phyloP scores from a whole-genome alignment of 2,888 invertebrate species.

The Pseudanteris insignis region DNA sequence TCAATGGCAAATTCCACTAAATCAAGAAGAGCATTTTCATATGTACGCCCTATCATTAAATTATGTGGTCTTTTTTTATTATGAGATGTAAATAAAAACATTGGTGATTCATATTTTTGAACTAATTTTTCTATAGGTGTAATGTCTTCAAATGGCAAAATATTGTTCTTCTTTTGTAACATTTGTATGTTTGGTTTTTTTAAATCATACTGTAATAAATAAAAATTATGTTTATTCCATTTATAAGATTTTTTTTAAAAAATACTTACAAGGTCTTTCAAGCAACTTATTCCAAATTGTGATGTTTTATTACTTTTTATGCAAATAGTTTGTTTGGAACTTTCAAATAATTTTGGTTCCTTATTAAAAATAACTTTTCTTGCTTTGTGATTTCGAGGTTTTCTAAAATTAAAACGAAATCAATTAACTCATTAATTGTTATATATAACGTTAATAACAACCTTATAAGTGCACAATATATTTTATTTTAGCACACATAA shows the following conservation, averaged over 20 bases:
- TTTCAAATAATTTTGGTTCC: constrained; percentile 90
- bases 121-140: constrained; percentile 76
- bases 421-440: not conserved
- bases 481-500: too few species aligned
- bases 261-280: constrained; percentile 85
- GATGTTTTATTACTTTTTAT: constrained; percentile 85
- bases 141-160: constrained; percentile 92
- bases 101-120: constrained; percentile 84
- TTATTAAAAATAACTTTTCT: constrained; percentile 83
- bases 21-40: constrained; percentile 89
- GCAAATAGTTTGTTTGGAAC: constrained; percentile 84
- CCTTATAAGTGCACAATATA: too few species aligned
- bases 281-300: constrained; percentile 74
- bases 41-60: constrained; percentile 87
- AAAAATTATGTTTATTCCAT: too few species aligned
- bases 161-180: constrained; percentile 83
- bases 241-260: too few species aligned
- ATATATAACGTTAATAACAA: not conserved
- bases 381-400: constrained; percentile 88
- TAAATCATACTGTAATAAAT: constrained; percentile 73
- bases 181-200: constrained; percentile 87
- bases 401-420: constrained; percentile 70
- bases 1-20: constrained; percentile 96
- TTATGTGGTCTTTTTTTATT: constrained; percentile 96
- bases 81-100: constrained; percentile 91